Base-by-base conservation (phyloP, 2,888 invertebrate species). In the Cantharis lateralis region DNA sequence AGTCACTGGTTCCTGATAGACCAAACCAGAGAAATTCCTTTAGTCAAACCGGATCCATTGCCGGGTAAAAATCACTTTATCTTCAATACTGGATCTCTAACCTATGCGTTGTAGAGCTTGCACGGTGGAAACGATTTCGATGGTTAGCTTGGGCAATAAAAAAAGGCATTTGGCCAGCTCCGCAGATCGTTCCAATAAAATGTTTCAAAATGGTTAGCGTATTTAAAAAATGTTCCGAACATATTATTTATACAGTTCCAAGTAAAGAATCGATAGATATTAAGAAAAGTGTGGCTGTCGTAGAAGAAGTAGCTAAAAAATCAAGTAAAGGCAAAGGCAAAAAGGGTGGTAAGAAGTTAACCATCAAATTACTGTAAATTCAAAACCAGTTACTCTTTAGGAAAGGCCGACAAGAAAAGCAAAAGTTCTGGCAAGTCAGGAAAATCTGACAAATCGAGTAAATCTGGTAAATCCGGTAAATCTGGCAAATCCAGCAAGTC, bases 61-160 rank as follows among this genome's bases (percentile, higher is more conserved):
- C 84, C 84, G 77, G 84, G 85, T 86, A 72, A 63, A 1, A 68
- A 5, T n/a, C 10, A 15, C 20, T 61, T 63, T 70, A 61, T 15
- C 10, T 15, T 74, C 5, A 13, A 4, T 15, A 15, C 0, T 2
- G 1, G 10, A 18, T 4, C 3, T 32, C 1, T n/a, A n/a, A 48
- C n/a, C 15, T 66, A n/a, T 20, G 10, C 11, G 20, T 70, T 71
- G 18, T 69, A 86, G 87, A 87, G 20, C 81, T 87, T 64, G 85
- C 86, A 10, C 81, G 83, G 26, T 90, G 90, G 90, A 89, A 90
- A 82, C 79, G 85, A 7, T 87, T 86, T 80, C 86, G 90, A 7
- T 90, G 89, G 88, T 74, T 89, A 64, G 84, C 86, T 61, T 90
- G 90, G 90, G 89, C 89, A 3, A 84, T 86, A 11, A 76, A 82